Base-by-base conservation (phyloP, 2,113 vertebrate species). In the Saccopteryx bilineata region DNA sequence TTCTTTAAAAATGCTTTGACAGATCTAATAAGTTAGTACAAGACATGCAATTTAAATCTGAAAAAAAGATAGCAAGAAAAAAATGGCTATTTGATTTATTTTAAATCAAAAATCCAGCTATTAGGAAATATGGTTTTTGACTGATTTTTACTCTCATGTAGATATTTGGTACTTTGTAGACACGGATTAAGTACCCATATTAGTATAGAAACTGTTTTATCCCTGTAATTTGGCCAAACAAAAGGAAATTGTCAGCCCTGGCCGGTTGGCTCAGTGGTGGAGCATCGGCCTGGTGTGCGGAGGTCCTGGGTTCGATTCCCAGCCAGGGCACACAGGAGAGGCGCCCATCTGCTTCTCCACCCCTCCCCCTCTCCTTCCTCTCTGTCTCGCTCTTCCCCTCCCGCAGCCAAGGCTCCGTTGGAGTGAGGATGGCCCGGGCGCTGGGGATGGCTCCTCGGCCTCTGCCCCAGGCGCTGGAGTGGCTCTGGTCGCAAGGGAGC, bases 61-160 rank as follows among this genome's bases (percentile, higher is more conserved):
- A 94, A 87, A 96, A 92, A 28, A 1, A 68, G 23, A 52, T 9
- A 75, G 72, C 48, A 24, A 71, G 86, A 26, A 61, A 88, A 50
- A 63, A 83, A 19, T n/a, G 14, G 5, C 39, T 76, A 26, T 58
- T 93, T 81, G n/a, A 48, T 75, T 90, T 75, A 88, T 82, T 90
- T 96, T 50, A 84, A 15, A 58, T 18, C 60, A 80, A 90, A 87
- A 56, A 24, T 48, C 11, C 61, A 93, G 50, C 39, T 93, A 33
- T 93, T 71, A 96, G 76, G 71, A 91, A 94, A 94, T 61, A 56
- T 11, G 89, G 15, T 56, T 81, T 92, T 87, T 72, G 23, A 58
- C 52, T 46, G 46, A 63, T 63, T 95, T 63, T 90, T 89, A 33
- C 80, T 85, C 69, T 74, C 10, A 65, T 31, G 24, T 82, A 94